Evolutionary conservation across 1,140 invertebrate species (phyloP), one percentile per base, ranked within the genome.

Genomic region (Lamellibrachia luymesi): DNA sequence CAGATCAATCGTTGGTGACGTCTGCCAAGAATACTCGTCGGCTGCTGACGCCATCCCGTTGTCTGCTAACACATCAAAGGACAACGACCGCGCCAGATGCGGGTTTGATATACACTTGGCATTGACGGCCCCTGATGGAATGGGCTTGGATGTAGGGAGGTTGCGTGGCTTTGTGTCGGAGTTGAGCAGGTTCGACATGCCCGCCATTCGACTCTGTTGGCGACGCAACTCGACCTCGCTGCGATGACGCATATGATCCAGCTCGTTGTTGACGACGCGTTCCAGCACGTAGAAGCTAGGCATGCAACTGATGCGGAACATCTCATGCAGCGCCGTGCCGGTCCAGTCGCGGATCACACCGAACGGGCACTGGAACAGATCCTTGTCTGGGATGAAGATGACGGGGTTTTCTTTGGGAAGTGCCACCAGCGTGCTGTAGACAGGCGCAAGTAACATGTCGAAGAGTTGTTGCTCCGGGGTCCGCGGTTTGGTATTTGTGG

Each of bases 371-470:
- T 94, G 92, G 92, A 94, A 93, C 25, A 96, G 92, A 10, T 95
- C 94, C 93, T 95, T 95, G 92, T 96, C 95, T 27, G 95, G 95
- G 52, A 96, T 94, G 13, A 96, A 94, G 4, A 95, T 94, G n/a
- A 96, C 49, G 27, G 94, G 94, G 93, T 94, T 95, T 7, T 94
- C 93, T 10, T 91, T 51, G 6, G 95, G 94, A 2, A 95, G 92
- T 93, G 95, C 94, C 51, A 94, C 93, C 6, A 96, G 93, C 92
- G 95, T 95, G 93, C 95, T 95, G 90, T 95, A 94, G 4, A 96
- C 93, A 2, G 96, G 95, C 1, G 95, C 94, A 38, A 96, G 92
- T 4, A 96, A 92, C 8, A 95, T 91, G 91, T 96, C 94, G 94
- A 95, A 96, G 80, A 96, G 93, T 91, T 93, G 93, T 91, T 94